A percentile compares a stretch with the other conserved stretches of the same genome.
phyloP scores from a whole-genome alignment of 92 coral and sea anemone genomes.

The Phenganax marumi region DNA sequence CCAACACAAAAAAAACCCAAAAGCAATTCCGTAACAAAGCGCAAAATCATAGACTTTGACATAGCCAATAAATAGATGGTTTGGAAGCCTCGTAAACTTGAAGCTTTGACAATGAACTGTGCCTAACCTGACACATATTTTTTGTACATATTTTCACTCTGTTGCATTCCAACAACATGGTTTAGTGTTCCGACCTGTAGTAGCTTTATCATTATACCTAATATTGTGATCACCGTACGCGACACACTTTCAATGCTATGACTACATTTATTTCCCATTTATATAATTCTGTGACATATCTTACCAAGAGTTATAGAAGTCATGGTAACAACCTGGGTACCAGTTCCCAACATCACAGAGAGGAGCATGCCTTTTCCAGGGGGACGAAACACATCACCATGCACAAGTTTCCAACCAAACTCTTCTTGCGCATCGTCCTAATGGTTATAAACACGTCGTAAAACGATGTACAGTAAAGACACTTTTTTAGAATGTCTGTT shows the following conservation, averaged over 20 bases:
- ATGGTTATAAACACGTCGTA: neutral
- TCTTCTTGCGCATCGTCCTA: constrained; percentile 98
- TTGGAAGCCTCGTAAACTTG: no score
- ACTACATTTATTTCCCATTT: neutral
- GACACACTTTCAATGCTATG: neutral
- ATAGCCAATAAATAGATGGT: no score
- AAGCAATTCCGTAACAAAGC: no score
- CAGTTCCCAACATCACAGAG: constrained; percentile 88
- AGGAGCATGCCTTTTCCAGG: constrained; percentile 91
- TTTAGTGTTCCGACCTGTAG: no score
- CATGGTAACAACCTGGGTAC: constrained; percentile 84
- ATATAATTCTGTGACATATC: neutral
- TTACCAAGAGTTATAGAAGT: constrained; percentile 82
- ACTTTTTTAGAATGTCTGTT: no score
- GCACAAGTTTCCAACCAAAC: constrained; percentile 98
- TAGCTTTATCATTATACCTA: no score
- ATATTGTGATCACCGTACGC: no score
- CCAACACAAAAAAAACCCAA: neutral
- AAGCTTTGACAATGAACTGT: no score
- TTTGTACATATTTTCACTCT: neutral
- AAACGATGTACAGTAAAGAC: no score
- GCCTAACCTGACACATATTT: no score
- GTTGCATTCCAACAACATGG: neutral
- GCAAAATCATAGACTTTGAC: no score
- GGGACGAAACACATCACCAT: constrained; percentile 98